phyloP scores from a whole-genome alignment of 1,140 invertebrate species.

The Drosophila hydei region DNA sequence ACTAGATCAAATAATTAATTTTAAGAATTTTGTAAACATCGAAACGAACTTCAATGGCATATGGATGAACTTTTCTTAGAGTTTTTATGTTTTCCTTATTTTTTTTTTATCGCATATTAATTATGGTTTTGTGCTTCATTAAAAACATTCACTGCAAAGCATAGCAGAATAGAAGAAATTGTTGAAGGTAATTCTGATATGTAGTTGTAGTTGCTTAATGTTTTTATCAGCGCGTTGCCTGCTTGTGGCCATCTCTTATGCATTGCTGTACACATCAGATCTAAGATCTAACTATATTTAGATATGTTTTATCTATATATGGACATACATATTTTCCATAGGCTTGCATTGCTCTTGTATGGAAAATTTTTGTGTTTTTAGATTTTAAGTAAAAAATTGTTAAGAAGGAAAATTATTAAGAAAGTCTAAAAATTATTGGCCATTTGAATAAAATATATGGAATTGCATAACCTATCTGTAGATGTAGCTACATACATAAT shows the following conservation, averaged over 20 bases:
- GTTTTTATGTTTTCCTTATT: conserved; percentile 1
- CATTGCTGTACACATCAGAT: too few relatives aligned
- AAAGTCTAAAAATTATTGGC: too few relatives aligned
- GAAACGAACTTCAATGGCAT: conserved; percentile 13
- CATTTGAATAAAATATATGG: too few relatives aligned
- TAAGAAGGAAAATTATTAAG: too few relatives aligned
- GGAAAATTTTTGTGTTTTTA: too few relatives aligned
- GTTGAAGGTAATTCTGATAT: not conserved
- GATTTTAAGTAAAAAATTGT: too few relatives aligned
- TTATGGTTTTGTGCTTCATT: conserved; percentile 13
- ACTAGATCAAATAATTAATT: conserved; percentile 26
- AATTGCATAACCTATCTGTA: too few relatives aligned
- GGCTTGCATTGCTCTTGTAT: too few relatives aligned
- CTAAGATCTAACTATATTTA: too few relatives aligned
- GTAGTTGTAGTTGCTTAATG: conserved; percentile 22
- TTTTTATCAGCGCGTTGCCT: not conserved
- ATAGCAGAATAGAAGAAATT: not conserved
- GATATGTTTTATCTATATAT: too few relatives aligned
- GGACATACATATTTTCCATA: too few relatives aligned
- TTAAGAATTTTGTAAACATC: conserved; percentile 36
- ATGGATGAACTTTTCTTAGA: not conserved
- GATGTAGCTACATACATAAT: too few relatives aligned
- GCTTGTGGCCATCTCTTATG: not conserved
- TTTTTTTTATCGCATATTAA: conserved; percentile 35
- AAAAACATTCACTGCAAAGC: conserved; percentile 3